Conservation (phyloP, 2,888 invertebrate species). For the Epistrophe grossulariae region DNA sequence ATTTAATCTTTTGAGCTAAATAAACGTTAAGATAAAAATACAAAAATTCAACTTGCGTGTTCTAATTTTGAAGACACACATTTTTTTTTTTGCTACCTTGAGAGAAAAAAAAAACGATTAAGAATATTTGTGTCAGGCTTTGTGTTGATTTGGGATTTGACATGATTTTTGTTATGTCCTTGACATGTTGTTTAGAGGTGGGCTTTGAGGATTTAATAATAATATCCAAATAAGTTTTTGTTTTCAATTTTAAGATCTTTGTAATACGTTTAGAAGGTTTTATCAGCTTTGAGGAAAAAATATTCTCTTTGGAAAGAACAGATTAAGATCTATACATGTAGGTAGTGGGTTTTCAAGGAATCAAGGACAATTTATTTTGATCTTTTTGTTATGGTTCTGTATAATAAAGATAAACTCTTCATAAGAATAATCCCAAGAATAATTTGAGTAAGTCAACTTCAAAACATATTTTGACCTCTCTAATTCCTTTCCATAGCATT, state of each 20-base stretch:
- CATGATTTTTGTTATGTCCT: slow-evolving; percentile 27
- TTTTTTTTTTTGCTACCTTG: slow-evolving; percentile 38
- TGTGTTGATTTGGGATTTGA: slow-evolving; percentile 23
- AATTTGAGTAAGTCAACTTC: no score
- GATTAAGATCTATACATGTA: no score
- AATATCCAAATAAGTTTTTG: background rate
- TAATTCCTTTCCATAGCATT: no score
- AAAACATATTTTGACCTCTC: no score
- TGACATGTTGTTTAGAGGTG: slow-evolving; percentile 21
- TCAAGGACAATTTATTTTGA: no score
- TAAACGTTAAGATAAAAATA: slow-evolving; percentile 32
- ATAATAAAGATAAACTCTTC: no score
- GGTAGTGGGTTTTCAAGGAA: no score
- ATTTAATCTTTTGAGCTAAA: slow-evolving; percentile 31
- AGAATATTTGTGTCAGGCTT: slow-evolving; percentile 46
- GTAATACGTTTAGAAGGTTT: background rate
- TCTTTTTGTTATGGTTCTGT: no score
- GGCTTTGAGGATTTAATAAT: slow-evolving; percentile 3
- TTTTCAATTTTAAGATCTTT: background rate
- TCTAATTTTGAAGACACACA: slow-evolving; percentile 56
- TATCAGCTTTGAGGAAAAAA: background rate
- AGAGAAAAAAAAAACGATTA: slow-evolving; percentile 4
- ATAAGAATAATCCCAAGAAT: no score
- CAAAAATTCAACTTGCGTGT: slow-evolving; percentile 38
- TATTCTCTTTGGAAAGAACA: no score